Evolutionary conservation across 2,888 invertebrate species (phyloP).

Genomic region (Macrostomum cliftonense): DNA sequence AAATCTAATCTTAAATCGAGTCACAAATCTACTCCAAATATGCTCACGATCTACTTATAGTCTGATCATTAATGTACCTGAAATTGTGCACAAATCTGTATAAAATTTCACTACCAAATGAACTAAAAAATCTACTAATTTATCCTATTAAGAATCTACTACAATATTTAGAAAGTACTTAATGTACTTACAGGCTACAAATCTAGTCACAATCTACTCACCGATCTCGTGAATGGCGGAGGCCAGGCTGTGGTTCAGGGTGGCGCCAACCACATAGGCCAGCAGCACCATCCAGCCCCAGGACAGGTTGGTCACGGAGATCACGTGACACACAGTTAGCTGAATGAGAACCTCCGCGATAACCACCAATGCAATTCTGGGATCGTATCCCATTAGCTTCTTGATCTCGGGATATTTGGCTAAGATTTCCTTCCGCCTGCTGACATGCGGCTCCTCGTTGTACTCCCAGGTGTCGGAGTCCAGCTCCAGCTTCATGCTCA

Average conservation of each 20-base stretch:
- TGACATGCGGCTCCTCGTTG: slow-evolving; percentile 90
- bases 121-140: too few species aligned
- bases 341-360: slow-evolving; percentile 66
- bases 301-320: slow-evolving; percentile 49
- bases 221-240: slow-evolving; percentile 75
- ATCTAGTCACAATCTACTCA: too few species aligned
- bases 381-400: slow-evolving; percentile 63
- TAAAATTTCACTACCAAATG: too few species aligned
- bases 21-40: too few species aligned
- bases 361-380: slow-evolving; percentile 77
- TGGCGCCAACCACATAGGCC: slow-evolving; percentile 83
- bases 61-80: too few species aligned
- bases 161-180: too few species aligned
- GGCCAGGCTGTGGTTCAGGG: slow-evolving; percentile 77
- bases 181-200: too few species aligned
- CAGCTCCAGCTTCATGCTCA: slow-evolving; percentile 15
- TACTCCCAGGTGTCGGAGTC: slow-evolving; percentile 56
- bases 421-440: slow-evolving; percentile 73
- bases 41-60: too few species aligned
- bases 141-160: too few species aligned
- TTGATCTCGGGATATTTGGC: slow-evolving; percentile 93
- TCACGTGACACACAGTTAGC: slow-evolving; percentile 53
- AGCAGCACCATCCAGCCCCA: slow-evolving; percentile 59
- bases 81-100: too few species aligned
- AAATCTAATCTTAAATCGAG: too few species aligned